These are phyloP conservation scores for Hypsopygia costalis DNA, from an alignment of 2,888 invertebrate genomes.

Conservation along the genomic window DNA sequence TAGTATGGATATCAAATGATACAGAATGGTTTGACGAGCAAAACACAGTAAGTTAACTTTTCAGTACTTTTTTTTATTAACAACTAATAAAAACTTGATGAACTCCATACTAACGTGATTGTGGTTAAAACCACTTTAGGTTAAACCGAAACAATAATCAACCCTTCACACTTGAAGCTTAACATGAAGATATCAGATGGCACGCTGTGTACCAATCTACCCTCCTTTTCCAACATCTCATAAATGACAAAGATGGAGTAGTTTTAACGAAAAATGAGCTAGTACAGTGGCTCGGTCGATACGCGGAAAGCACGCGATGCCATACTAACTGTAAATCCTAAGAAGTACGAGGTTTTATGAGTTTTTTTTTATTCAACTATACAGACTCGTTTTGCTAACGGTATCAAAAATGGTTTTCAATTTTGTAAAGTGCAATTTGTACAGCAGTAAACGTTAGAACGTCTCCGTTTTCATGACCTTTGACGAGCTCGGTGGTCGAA, in stretches of 20 bases:
- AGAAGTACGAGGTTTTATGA: slow-evolving; percentile 32
- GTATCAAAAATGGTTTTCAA: neutral
- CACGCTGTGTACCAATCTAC: neutral
- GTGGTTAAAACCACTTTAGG: neutral
- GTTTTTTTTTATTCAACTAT: slow-evolving; percentile 30
- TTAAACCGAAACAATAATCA: neutral
- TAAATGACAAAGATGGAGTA: slow-evolving; percentile 17
- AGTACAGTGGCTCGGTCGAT: slow-evolving; percentile 21
- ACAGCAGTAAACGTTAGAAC: too few species aligned
- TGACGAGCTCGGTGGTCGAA: too few species aligned
- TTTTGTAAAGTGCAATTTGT: too few species aligned
- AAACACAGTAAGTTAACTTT: too few species aligned
- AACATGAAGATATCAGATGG: slow-evolving; percentile 2
- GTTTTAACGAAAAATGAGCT: slow-evolving; percentile 21
- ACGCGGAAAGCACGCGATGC: slow-evolving; percentile 25
- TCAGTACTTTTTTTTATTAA: too few species aligned
- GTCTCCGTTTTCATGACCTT: too few species aligned
- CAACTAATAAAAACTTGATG: too few species aligned
- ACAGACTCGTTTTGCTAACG: slow-evolving; percentile 11
- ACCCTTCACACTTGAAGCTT: neutral
- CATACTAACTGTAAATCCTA: slow-evolving; percentile 36
- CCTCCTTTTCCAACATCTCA: slow-evolving; percentile 12
- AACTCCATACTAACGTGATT: neutral
- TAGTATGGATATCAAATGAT: too few species aligned
- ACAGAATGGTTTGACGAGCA: too few species aligned